Evolutionary conservation across 2,797 vertebrate genomes (phyloP), one percentile per base, ranked within the genome.

Genomic region (Malurus leucopterus): DNA sequence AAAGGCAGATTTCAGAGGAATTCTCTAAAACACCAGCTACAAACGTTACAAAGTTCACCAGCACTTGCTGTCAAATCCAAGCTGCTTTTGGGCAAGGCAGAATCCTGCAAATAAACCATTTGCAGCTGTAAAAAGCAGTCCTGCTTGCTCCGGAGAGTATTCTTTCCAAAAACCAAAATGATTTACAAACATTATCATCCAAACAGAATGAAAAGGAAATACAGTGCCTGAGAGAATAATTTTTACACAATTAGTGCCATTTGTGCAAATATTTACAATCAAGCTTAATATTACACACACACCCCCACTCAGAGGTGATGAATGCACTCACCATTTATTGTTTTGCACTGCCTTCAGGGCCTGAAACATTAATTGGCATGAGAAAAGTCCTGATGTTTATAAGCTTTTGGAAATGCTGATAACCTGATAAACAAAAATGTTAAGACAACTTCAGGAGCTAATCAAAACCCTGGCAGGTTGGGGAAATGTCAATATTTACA

Each of bases 401-500:
- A 94, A 81, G 88, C 92, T 81, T 93, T 92, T 77, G 84, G 79
- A 91, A 85, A 78, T 55, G 83, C 76, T 86, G 86, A 96, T 91
- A 95, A 94, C 74, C 79, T 55, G 76, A 94, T 95, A 87, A 91
- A 95, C 93, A 95, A 93, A 92, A 96, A 90, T 71, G 88, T 79
- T 92, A 95, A 95, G 92, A 86, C 87, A 92, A 95, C 93, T 88
- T 92, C 87, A 83, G 95, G 91, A 95, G 87, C 85, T 91, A 93
- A 96, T 93, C 93, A 88, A 88, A 93, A 84, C 51, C 71, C 83
- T 92, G 83, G 89, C 91, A 94, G 81, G 87, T 84, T 92, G 89
- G 51, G 83, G 88, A 89, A 94, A 95, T 91, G 94, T 96, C 96
- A 95, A 95, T 96, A 96, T 95, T 92, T 95, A 97, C 93, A 95